Evolutionary conservation across 2,888 invertebrate species (phyloP).

Genomic region (Tinea semifulvella): DNA sequence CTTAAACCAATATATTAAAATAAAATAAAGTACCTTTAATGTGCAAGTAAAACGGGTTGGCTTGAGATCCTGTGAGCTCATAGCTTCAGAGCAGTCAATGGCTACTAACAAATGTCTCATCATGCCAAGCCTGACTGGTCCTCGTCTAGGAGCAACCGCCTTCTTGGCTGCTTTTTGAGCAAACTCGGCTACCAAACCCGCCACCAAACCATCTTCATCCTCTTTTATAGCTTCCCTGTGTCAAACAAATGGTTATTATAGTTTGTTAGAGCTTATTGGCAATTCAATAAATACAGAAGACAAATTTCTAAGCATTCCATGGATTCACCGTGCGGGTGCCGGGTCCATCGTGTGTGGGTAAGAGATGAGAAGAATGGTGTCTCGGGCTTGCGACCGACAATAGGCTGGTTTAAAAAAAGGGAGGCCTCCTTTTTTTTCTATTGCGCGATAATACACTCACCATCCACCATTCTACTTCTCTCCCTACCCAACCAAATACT

Average conservation of each 20-base stretch:
- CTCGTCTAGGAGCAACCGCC: conserved; percentile 73
- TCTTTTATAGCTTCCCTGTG: conserved; percentile 94
- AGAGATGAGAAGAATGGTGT: background rate
- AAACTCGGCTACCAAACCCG: conserved; percentile 89
- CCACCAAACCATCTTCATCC: conserved; percentile 92
- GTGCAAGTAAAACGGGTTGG: conserved; percentile 90
- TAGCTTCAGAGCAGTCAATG: conserved; percentile 92
- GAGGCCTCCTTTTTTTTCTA: too few species aligned
- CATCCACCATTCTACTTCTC: too few species aligned
- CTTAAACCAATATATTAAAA: too few species aligned
- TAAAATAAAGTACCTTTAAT: conserved; percentile 79
- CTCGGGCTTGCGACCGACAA: too few species aligned
- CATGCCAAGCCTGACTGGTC: conserved; percentile 93
- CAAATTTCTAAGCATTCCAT: too few species aligned
- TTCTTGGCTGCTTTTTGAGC: conserved; percentile 90
- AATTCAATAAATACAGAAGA: too few species aligned
- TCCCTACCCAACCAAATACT: too few species aligned
- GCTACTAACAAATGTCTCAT: conserved; percentile 96
- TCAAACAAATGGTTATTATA: conserved; percentile 2
- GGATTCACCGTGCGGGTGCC: too few species aligned
- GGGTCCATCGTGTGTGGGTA: too few species aligned
- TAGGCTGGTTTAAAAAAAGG: too few species aligned
- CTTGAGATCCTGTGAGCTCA: conserved; percentile 94
- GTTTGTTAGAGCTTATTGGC: too few species aligned
- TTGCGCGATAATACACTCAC: too few species aligned